These are phyloP conservation scores for Todus mexicanus DNA, from an alignment of 2,797 vertebrate genomes.

Conservation along the genomic window DNA sequence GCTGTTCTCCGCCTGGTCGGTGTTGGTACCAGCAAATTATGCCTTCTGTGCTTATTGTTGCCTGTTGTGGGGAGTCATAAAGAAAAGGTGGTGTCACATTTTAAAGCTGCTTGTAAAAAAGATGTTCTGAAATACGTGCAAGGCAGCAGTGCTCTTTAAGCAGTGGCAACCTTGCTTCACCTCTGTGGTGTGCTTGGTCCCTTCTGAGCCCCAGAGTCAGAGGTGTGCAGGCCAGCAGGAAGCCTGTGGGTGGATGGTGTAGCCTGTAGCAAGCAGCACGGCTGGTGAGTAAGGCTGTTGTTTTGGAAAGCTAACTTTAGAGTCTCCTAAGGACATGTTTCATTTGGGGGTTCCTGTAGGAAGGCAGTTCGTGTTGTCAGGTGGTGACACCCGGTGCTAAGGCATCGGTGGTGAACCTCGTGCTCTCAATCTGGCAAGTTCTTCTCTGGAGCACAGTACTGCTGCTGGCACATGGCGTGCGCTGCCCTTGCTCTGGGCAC, in stretches of 20 bases:
- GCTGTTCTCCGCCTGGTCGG: neutral
- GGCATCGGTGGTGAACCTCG: neutral
- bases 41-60: neutral
- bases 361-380: neutral
- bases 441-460: neutral
- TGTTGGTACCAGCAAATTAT: neutral
- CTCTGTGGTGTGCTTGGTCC: neutral
- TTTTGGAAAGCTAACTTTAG: neutral
- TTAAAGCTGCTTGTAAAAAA: neutral
- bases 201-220: neutral
- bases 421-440: neutral
- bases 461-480: rapidly evolving
- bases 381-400: neutral
- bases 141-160: neutral
- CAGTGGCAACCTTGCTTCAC: neutral
- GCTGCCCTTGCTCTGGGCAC: neutral
- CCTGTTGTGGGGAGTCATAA: neutral
- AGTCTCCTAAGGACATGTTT: neutral
- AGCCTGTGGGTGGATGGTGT: neutral
- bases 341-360: neutral
- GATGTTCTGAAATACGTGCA: neutral
- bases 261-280: neutral
- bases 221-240: neutral
- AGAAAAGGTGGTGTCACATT: neutral
- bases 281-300: neutral